Evolutionary conservation across 2,888 invertebrate species (phyloP).

Genomic region (Acanthoscelides obtectus): DNA sequence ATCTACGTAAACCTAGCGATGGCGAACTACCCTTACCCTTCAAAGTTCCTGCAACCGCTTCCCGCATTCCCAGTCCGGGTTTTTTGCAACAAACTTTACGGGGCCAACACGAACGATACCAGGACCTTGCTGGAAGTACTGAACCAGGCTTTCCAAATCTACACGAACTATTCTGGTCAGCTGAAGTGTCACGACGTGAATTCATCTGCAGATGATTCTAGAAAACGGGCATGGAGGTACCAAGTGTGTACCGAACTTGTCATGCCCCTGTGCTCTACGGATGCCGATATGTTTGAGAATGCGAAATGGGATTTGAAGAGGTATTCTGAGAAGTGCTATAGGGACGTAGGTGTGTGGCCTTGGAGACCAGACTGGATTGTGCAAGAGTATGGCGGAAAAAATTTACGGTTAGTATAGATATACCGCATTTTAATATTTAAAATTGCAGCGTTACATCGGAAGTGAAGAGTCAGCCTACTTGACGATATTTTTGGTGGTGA

Average conservation of each 20-base stretch:
- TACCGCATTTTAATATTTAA: too few relatives aligned
- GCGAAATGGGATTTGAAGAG: slow-evolving; percentile 66
- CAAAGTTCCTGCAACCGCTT: slow-evolving; percentile 74
- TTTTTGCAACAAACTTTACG: slow-evolving; percentile 53
- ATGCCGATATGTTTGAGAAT: slow-evolving; percentile 80
- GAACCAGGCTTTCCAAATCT: slow-evolving; percentile 67
- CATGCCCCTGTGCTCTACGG: slow-evolving; percentile 80
- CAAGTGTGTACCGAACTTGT: slow-evolving; percentile 96
- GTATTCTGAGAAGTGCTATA: slow-evolving; percentile 64
- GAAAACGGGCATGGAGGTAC: slow-evolving; percentile 73
- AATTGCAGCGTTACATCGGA: too few relatives aligned
- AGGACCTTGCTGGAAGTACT: slow-evolving; percentile 55
- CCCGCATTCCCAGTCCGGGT: slow-evolving; percentile 79
- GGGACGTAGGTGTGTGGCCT: slow-evolving; percentile 60
- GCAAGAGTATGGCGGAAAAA: slow-evolving; percentile 74
- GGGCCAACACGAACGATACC: slow-evolving; percentile 36
- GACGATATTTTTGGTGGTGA: too few relatives aligned
- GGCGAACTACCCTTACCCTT: slow-evolving; percentile 91
- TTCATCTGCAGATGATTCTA: slow-evolving; percentile 57
- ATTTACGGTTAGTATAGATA: slow-evolving; percentile 51
- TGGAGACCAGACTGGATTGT: slow-evolving; percentile 56
- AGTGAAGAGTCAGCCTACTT: too few relatives aligned
- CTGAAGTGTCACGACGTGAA: slow-evolving; percentile 63
- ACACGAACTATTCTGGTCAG: slow-evolving; percentile 76
- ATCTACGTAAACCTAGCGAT: slow-evolving; percentile 82